A percentile compares a stretch with the other conserved stretches of the same genome.
These are phyloP conservation scores for Clunio marinus DNA, from an alignment of 2,888 invertebrate species.

Conservation along the genomic window DNA sequence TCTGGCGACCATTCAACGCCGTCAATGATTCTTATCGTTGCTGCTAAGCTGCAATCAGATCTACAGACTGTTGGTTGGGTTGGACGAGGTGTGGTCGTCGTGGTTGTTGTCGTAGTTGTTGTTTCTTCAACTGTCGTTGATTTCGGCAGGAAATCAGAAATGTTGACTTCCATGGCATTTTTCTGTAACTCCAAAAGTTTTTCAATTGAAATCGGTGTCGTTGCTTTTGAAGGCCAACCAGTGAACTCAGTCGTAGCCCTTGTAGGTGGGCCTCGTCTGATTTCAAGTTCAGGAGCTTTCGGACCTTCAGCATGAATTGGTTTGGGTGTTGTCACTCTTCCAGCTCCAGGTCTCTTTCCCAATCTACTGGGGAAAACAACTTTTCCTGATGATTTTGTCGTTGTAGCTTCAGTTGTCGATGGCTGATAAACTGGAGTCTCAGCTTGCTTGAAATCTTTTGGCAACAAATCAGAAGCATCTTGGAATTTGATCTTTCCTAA, in stretches of 20 bases:
- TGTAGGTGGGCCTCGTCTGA: constrained; percentile 79
- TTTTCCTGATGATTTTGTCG: constrained; percentile 57
- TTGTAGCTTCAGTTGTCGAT: constrained; percentile 41
- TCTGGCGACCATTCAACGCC: constrained; percentile 83
- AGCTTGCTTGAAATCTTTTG: constrained; percentile 56
- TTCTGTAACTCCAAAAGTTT: constrained; percentile 66
- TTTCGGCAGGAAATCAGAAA: constrained; percentile 51
- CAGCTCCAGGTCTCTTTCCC: constrained; percentile 59
- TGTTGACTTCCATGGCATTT: constrained; percentile 58
- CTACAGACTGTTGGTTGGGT: constrained; percentile 76
- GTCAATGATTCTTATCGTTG: constrained; percentile 77
- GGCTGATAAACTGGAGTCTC: constrained; percentile 40
- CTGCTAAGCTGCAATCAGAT: constrained; percentile 77
- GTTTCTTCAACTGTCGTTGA: constrained; percentile 57
- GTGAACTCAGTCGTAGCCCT: constrained; percentile 85
- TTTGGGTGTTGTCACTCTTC: constrained; percentile 58
- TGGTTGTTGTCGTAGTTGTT: constrained; percentile 61
- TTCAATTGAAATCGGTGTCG: constrained; percentile 80
- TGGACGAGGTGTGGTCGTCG: constrained; percentile 65
- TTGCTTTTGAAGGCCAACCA: constrained; percentile 85
- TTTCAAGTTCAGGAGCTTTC: constrained; percentile 58
- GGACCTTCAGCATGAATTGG: constrained; percentile 52
- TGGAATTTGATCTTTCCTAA: constrained; percentile 47
- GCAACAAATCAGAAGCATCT: constrained; percentile 53
- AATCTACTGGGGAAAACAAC: constrained; percentile 69